Evolutionary conservation across 2,888 invertebrate species (phyloP).

Genomic region (Eremobia ochroleuca): DNA sequence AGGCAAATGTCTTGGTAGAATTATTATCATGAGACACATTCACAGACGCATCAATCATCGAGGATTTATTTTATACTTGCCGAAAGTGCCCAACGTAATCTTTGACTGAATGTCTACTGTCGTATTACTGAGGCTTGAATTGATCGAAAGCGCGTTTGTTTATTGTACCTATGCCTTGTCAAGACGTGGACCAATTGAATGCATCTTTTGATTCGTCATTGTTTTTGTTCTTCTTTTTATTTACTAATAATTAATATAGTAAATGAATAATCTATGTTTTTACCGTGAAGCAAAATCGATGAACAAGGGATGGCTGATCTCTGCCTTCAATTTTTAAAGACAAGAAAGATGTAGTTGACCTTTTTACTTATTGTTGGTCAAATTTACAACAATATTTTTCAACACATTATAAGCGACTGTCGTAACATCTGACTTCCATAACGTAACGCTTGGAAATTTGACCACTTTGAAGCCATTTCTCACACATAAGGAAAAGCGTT

Average conservation of each 20-base stretch:
- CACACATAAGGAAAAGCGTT: conserved; percentile 35
- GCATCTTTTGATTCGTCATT: background rate
- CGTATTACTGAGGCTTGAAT: background rate
- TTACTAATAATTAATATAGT: too few relatives aligned
- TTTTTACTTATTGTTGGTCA: background rate
- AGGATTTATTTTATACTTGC: background rate
- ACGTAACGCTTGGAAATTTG: conserved; percentile 17
- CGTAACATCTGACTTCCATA: conserved; percentile 24
- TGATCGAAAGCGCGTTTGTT: background rate
- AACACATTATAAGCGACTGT: background rate
- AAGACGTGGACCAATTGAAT: background rate
- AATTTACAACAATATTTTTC: background rate
- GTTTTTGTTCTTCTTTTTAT: too few relatives aligned
- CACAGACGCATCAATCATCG: background rate
- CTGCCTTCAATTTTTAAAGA: background rate
- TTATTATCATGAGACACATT: background rate
- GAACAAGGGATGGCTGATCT: background rate
- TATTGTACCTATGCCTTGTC: background rate
- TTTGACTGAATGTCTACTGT: background rate
- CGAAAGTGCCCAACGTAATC: background rate
- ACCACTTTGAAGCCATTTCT: conserved; percentile 19
- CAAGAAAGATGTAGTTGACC: background rate
- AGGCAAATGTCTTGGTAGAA: too few relatives aligned
- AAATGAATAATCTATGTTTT: background rate
- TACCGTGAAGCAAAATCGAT: too few relatives aligned